These are phyloP conservation scores for Hoplostethus atlanticus DNA, from an alignment of 2,797 vertebrate species.

Conservation along the genomic window DNA sequence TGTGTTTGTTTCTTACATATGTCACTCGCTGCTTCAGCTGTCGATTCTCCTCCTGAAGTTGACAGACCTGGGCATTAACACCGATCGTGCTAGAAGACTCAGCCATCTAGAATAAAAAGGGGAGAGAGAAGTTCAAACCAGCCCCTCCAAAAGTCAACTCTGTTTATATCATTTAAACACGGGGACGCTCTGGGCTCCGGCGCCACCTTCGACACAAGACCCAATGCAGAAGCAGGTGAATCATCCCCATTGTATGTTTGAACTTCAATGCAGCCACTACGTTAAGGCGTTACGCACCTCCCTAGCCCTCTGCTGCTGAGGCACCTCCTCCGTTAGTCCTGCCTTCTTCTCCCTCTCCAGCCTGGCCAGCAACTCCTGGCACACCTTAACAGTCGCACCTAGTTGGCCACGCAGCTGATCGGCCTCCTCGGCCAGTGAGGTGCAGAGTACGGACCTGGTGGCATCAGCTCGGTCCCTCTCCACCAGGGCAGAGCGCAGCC, in stretches of 20 bases:
- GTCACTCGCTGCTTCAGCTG: conserved; percentile 89
- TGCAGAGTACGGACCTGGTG: conserved; percentile 88
- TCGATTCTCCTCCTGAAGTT: conserved; percentile 90
- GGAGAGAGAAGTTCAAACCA: conserved; percentile 12
- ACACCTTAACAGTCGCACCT: conserved; percentile 89
- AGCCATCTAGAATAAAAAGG: conserved; percentile 58
- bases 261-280: neutral
- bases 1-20: conserved; percentile 85
- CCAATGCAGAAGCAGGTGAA: neutral
- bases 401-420: conserved; percentile 89
- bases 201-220: too few relatives aligned
- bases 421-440: conserved; percentile 89
- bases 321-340: conserved; percentile 44
- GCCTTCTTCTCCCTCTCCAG: conserved; percentile 84
- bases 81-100: conserved; percentile 66
- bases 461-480: conserved; percentile 86
- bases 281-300: conserved; percentile 76
- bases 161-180: neutral
- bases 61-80: conserved; percentile 70
- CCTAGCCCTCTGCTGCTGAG: conserved; percentile 56
- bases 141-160: neutral
- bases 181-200: neutral
- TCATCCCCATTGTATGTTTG: too few relatives aligned
- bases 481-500: conserved; percentile 81
- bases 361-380: conserved; percentile 90